Base-by-base conservation (phyloP, 1,140 invertebrate genomes). In the Drosophila sechellia region DNA sequence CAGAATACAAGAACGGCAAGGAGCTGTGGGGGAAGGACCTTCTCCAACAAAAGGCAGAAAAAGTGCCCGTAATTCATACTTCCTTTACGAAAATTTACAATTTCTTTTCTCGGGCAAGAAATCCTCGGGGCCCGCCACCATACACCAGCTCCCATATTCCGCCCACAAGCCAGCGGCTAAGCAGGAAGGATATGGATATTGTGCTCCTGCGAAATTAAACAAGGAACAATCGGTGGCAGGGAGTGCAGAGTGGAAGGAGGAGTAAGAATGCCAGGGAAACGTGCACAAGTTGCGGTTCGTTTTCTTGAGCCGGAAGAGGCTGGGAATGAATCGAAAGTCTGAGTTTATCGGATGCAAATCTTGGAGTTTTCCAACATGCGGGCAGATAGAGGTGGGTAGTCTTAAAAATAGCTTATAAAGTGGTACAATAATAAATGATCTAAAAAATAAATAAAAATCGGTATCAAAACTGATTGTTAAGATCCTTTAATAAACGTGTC, bases 241-340 rank as follows among this genome's bases (percentile, higher is more conserved):
- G 27, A 12, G 0, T 17, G 8, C 4, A 0, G 11, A 34, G 34
- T 25, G 11, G 12, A 5, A 5, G 35, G 37, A 20, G 25, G 10
- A 25, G 54, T 54, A 46, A 54, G 27, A 70, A 58, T 50, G 56
- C 60, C 40, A 68, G 27, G 34, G 70, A 85, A 87, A 86, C 86
- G 86, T 90, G 86, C 87, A 77, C 86, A 90, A 90, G 86, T 86
- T 90, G 86, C 59, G 81, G 87, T 86, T 90, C 86, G 43, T 49
- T 59, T 66, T 48, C 35, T 35, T 37, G 27, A 81, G 49, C 58
- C 78, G 59, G 68, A 70, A 65, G 55, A 68, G 48, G 40, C 56
- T 35, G 61, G 25, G 52, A 53, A 22, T 12, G 43, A 52, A 54
- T 55, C 31, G 40, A 39, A 46, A 43, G 54, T 40, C 48, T 53